phyloP scores from a whole-genome alignment of 2,797 vertebrate genomes.

The Leptodactylus fallax region DNA sequence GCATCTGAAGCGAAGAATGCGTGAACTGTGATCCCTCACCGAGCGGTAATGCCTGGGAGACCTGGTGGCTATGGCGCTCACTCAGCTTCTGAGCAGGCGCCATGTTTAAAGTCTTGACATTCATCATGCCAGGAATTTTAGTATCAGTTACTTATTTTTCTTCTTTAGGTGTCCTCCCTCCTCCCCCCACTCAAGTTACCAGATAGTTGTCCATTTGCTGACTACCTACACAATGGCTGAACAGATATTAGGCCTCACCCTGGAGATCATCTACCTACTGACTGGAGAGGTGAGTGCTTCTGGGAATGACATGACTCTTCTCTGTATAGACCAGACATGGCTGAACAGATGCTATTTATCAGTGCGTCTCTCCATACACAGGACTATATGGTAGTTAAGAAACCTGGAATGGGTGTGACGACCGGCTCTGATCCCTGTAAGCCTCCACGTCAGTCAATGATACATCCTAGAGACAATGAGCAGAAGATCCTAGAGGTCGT shows the following conservation, averaged over 20 bases:
- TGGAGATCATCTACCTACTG: constrained; percentile 15
- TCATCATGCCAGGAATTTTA: too few relatives aligned
- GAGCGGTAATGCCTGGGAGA: too few relatives aligned
- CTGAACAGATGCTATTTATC: background rate
- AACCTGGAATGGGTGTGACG: too few relatives aligned
- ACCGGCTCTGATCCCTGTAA: too few relatives aligned
- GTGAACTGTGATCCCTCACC: too few relatives aligned
- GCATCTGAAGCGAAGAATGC: too few relatives aligned
- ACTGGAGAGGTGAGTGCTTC: background rate
- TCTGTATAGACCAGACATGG: background rate
- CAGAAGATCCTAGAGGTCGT: background rate
- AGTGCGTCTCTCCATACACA: background rate
- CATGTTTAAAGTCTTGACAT: too few relatives aligned
- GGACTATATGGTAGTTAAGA: background rate
- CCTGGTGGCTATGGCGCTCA: too few relatives aligned
- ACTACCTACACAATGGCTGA: background rate
- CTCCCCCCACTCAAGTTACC: background rate
- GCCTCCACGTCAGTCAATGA: background rate
- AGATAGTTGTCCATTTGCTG: background rate
- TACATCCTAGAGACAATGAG: background rate
- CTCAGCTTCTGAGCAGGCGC: too few relatives aligned
- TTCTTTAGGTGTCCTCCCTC: background rate
- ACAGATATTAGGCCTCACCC: background rate
- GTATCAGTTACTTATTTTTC: background rate
- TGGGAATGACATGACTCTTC: background rate